A percentile compares a stretch with the other conserved stretches of the same genome.
phyloP scores from a whole-genome alignment of 1,140 invertebrate species.

The Drosophila orena region DNA sequence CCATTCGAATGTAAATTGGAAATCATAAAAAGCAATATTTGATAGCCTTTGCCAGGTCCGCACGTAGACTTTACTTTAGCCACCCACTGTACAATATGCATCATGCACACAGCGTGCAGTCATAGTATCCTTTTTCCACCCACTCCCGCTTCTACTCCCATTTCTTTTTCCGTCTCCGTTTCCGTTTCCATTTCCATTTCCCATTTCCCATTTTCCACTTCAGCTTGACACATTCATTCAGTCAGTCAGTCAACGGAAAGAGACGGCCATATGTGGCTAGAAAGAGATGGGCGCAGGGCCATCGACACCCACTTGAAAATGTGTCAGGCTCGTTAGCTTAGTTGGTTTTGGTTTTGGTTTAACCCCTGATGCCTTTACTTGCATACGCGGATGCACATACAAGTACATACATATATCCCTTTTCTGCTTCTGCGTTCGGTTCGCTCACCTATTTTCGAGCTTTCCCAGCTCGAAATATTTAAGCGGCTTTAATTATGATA shows the following conservation, averaged over 20 bases:
- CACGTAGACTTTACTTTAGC: neutral
- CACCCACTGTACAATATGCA: slow-evolving; percentile 8
- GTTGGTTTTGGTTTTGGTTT: slow-evolving; percentile 20
- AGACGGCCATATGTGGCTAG: neutral
- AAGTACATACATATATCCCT: too few species aligned
- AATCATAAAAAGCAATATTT: neutral
- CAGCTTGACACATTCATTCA: slow-evolving; percentile 31
- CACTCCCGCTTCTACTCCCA: neutral
- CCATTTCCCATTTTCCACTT: slow-evolving; percentile 28
- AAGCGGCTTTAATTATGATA: slow-evolving; percentile 57
- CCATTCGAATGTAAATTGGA: neutral
- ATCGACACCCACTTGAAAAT: slow-evolving; percentile 43
- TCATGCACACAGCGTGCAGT: slow-evolving; percentile 14
- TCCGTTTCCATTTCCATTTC: slow-evolving; percentile 20
- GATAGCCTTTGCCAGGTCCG: neutral
- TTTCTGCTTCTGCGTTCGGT: slow-evolving; percentile 7
- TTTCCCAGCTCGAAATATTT: slow-evolving; percentile 13
- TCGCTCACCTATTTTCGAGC: slow-evolving; percentile 1
- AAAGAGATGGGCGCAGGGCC: slow-evolving; percentile 6
- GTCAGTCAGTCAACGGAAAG: slow-evolving; percentile 40
- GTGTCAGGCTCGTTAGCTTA: slow-evolving; percentile 53
- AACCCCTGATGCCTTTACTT: neutral
- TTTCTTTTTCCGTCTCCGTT: neutral
- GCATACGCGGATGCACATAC: neutral
- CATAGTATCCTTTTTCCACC: slow-evolving; percentile 11